Base-by-base conservation (phyloP, 2,797 vertebrate genomes). In the Ibycter americanus region DNA sequence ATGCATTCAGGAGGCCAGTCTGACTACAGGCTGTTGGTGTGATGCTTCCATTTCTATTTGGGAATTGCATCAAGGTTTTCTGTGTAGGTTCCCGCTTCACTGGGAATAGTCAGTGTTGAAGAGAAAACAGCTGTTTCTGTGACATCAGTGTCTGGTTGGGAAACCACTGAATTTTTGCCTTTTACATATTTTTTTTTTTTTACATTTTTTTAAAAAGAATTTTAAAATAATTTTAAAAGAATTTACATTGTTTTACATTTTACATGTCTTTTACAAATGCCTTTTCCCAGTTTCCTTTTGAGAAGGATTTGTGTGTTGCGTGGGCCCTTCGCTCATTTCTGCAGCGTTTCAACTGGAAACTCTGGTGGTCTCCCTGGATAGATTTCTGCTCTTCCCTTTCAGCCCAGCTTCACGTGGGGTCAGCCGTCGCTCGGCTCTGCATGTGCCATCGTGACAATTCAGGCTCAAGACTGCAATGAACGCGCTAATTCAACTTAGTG, bases 391-490 rank as follows among this genome's bases (percentile, higher is more conserved):
- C n/a, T 12, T 77, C 36, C 31, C 44, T 52, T 54, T 51, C 42
- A 22, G 21, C 9, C 59, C 31, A n/a, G 19, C 25, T 11, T 61
- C 20, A 3, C 6, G 0, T 2, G 44, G 25, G 8, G 12, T 29
- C 62, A 36, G 23, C 63, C 14, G 1, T 13, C 36, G 54, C 21
- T 27, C 12, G 12, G 23, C 36, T 63, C 15, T 83, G 34, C 15
- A 0, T 16, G 1, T 8, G 7, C 54, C 17, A 3, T 9, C 4
- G 0, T 8, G 44, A 15, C 27, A 52, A 7, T 31, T 71, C 23
- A 9, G 77, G 23, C 56, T 66, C 25, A 2, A 17, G 46, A 5
- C 55, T 52, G 46, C 49, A 10, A 15, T 15, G 31, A 66, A 5
- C 20, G 2, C 1, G 0, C 19, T 1, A 8, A 21, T 18, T 51